Conservation (phyloP, 2,888 invertebrate genomes). For the Eupithecia exiguata region DNA sequence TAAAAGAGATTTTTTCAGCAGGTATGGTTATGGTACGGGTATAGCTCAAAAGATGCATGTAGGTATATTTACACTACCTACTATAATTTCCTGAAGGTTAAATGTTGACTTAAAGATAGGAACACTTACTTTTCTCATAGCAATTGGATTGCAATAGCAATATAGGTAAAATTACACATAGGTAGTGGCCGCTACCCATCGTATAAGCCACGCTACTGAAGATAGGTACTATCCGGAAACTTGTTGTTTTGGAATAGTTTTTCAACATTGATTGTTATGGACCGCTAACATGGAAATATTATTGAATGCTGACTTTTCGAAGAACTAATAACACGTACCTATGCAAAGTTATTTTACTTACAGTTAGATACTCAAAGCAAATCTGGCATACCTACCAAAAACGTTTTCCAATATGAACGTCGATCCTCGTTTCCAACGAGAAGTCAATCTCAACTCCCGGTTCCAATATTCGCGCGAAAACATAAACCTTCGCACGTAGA, state of each 20-base stretch:
- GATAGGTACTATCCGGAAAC: constrained; percentile 13
- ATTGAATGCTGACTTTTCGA: constrained; percentile 1
- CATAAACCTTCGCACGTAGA: too few species aligned
- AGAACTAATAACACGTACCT: background rate
- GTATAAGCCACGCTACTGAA: constrained; percentile 21
- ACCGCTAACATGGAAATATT: constrained; percentile 11
- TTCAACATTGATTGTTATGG: constrained; percentile 30
- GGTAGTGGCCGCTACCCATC: constrained; percentile 35
- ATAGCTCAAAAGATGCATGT: background rate
- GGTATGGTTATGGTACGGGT: background rate
- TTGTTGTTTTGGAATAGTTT: constrained; percentile 34
- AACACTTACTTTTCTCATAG: constrained; percentile 69
- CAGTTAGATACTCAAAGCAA: background rate
- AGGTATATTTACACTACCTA: background rate
- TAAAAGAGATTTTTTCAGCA: background rate
- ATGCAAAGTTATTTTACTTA: background rate
- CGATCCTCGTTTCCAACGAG: too few species aligned
- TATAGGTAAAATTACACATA: constrained; percentile 36
- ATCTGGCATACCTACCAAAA: background rate
- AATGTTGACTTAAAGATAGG: background rate
- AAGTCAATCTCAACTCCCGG: background rate
- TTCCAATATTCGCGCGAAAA: background rate
- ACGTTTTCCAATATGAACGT: too few species aligned
- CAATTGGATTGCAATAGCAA: constrained; percentile 46
- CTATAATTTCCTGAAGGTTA: background rate